phyloP scores from a whole-genome alignment of 64 coral and sea anemone species.

The Anthopleura sola region DNA sequence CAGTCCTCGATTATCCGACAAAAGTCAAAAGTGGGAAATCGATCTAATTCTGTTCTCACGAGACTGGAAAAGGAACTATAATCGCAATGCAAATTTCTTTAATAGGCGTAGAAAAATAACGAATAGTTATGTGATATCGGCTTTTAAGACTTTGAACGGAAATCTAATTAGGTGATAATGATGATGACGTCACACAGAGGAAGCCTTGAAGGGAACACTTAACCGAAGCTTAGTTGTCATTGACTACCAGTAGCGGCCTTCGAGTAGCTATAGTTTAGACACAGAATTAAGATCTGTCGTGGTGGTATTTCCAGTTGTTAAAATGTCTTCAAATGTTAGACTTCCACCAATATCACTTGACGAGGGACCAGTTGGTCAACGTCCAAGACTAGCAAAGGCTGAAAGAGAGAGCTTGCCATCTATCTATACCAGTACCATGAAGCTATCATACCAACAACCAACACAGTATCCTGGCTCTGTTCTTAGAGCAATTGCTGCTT shows the following conservation, averaged over 20 bases:
- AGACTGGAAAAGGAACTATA: too few relatives aligned
- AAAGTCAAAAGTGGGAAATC: not conserved
- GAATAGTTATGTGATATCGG: not conserved
- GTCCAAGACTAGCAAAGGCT: not conserved
- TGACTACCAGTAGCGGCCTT: not conserved
- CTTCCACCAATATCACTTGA: not conserved
- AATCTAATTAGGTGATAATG: not conserved
- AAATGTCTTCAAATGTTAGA: not conserved
- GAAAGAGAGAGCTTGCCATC: not conserved
- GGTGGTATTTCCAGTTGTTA: not conserved
- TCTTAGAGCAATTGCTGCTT: not conserved
- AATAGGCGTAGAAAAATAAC: not conserved
- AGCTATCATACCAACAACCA: not conserved
- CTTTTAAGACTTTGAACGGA: not conserved
- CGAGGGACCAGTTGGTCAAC: too few relatives aligned
- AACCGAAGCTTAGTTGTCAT: not conserved
- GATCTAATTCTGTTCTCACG: not conserved
- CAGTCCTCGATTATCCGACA: not conserved
- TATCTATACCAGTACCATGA: not conserved
- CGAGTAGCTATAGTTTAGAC: not conserved
- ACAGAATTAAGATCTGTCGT: not conserved
- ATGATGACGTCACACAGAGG: not conserved
- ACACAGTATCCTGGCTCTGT: constrained; percentile 15
- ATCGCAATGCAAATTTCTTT: not conserved
- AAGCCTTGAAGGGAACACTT: not conserved